Evolutionary conservation across 1,140 invertebrate species (phyloP).

Genomic region (Nasonia giraulti): DNA sequence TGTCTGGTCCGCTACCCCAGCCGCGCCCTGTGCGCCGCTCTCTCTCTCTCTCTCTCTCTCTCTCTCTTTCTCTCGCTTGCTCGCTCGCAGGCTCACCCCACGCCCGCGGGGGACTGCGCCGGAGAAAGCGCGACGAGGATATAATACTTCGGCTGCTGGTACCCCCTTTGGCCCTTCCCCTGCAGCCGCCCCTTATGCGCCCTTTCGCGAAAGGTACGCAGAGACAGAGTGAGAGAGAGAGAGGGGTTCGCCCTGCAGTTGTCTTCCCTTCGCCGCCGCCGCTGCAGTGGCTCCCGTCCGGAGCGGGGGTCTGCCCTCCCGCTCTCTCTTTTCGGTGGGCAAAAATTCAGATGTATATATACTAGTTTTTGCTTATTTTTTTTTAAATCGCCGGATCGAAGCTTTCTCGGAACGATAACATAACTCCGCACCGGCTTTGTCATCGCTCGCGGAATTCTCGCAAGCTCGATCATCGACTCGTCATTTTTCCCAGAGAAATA

Average conservation of each 20-base stretch:
- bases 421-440: not conserved
- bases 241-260: not conserved
- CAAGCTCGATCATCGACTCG: no score
- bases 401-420: no score
- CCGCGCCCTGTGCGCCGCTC: conserved; percentile 54
- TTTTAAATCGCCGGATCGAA: no score
- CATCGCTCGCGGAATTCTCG: no score
- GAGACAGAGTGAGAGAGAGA: not conserved
- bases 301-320: conserved; percentile 33
- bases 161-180: conserved; percentile 26
- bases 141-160: not conserved
- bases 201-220: conserved; percentile 1
- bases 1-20: conserved; percentile 44
- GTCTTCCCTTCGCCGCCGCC: not conserved
- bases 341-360: not conserved
- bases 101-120: not conserved
- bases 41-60: no score
- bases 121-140: not conserved
- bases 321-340: conserved; percentile 14
- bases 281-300: not conserved
- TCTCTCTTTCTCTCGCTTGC: conserved; percentile 41
- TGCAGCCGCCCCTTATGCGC: conserved; percentile 51
- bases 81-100: conserved; percentile 32
- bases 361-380: no score
- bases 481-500: no score